phyloP scores from a whole-genome alignment of 2,888 invertebrate genomes.

The Ophonus ardosiacus region DNA sequence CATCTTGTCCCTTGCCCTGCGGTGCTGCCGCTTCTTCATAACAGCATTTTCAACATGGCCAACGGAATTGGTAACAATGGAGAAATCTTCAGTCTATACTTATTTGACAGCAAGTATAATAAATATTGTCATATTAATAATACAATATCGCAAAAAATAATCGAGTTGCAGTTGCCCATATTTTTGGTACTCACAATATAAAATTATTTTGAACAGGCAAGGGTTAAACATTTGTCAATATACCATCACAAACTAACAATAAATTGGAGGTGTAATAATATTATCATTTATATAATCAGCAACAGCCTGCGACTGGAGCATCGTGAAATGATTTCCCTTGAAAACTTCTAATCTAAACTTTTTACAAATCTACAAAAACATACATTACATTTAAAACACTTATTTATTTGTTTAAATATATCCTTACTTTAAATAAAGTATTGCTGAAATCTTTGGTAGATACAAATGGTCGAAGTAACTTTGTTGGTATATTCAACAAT shows the following conservation, averaged over 20 bases:
- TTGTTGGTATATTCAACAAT: slow-evolving; percentile 3
- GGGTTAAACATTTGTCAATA: not conserved
- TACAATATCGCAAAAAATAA: too few relatives aligned
- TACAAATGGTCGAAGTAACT: not conserved
- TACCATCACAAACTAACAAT: not conserved
- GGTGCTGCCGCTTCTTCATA: too few relatives aligned
- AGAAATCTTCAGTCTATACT: too few relatives aligned
- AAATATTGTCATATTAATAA: too few relatives aligned
- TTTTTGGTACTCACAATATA: too few relatives aligned
- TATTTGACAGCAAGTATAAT: too few relatives aligned
- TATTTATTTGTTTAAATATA: not conserved
- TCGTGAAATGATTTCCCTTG: slow-evolving; percentile 85
- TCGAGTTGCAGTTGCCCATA: too few relatives aligned
- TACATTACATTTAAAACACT: not conserved
- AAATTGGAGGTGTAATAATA: slow-evolving; percentile 63
- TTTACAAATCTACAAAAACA: slow-evolving; percentile 78
- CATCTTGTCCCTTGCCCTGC: too few relatives aligned
- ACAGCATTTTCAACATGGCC: too few relatives aligned
- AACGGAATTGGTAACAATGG: too few relatives aligned
- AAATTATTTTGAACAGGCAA: too few relatives aligned
- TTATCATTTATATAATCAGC: slow-evolving; percentile 80
- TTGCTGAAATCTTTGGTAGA: slow-evolving; percentile 17
- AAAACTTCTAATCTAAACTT: slow-evolving; percentile 79
- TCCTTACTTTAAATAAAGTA: not conserved
- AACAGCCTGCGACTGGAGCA: slow-evolving; percentile 82